Percentiles rank a stretch among this genome's conserved stretches.
These are phyloP conservation scores for Drosophila diplacantha DNA, from an alignment of 2,888 invertebrate genomes.

Conservation along the genomic window DNA sequence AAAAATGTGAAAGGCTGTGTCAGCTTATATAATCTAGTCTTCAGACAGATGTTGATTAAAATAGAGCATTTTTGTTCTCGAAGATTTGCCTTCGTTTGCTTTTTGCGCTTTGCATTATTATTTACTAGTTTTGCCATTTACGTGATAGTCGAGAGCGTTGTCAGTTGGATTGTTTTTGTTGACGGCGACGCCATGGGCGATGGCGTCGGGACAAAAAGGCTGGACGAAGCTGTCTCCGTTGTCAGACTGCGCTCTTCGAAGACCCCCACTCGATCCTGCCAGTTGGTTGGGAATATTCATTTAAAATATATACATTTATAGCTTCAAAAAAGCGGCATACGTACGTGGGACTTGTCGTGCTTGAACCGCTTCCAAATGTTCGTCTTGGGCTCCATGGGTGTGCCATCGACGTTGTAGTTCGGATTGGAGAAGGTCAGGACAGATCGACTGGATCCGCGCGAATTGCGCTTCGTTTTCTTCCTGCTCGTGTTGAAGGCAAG, in stretches of 20 bases:
- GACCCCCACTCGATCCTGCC: constrained; percentile 73
- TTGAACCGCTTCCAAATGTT: constrained; percentile 87
- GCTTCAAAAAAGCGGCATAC: constrained; percentile 1
- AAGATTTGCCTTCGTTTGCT: not conserved
- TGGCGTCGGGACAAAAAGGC: constrained; percentile 76
- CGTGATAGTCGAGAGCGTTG: constrained; percentile 75
- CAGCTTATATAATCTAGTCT: constrained; percentile 8
- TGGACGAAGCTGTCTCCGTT: constrained; percentile 77
- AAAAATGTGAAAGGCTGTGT: constrained; percentile 3
- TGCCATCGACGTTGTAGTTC: constrained; percentile 84
- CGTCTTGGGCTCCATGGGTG: constrained; percentile 79
- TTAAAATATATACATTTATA: not conserved
- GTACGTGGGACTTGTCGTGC: constrained; percentile 81
- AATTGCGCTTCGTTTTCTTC: constrained; percentile 79
- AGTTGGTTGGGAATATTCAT: too few relatives aligned
- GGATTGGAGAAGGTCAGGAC: constrained; percentile 93
- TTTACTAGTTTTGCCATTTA: constrained; percentile 21
- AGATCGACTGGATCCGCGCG: constrained; percentile 81
- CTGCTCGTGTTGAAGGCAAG: constrained; percentile 78
- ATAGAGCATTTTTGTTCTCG: constrained; percentile 2
- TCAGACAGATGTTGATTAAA: constrained; percentile 11
- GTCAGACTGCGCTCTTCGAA: constrained; percentile 77
- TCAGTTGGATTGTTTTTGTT: constrained; percentile 74
- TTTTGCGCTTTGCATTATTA: constrained; percentile 1
- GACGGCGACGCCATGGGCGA: constrained; percentile 77